Conservation (phyloP, 2,797 vertebrate genomes). For the Halcyon leucocephala region DNA sequence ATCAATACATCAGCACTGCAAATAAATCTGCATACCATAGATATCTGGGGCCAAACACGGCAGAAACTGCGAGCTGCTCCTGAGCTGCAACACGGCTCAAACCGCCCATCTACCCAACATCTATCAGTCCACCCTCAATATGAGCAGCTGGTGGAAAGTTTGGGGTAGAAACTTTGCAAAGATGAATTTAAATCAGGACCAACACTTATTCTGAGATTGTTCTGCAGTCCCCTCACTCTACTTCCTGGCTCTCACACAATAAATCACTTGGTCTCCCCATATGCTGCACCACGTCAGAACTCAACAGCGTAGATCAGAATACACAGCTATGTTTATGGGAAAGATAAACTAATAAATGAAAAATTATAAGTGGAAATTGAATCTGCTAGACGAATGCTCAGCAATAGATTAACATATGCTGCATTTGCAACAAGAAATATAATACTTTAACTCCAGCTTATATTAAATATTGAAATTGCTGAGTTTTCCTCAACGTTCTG, state of each 20-base stretch:
- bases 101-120: background rate
- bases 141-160: background rate
- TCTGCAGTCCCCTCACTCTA: background rate
- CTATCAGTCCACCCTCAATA: background rate
- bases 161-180: background rate
- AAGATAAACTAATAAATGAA: slow-evolving; percentile 71
- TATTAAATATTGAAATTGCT: slow-evolving; percentile 80
- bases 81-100: background rate
- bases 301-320: slow-evolving; percentile 1
- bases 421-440: slow-evolving; percentile 63
- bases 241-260: background rate
- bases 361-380: slow-evolving; percentile 77
- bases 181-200: background rate
- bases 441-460: slow-evolving; percentile 66
- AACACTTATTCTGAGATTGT: background rate
- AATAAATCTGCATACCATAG: background rate
- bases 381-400: slow-evolving; percentile 72
- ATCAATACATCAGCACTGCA: background rate
- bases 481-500: slow-evolving; percentile 66
- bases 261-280: slow-evolving; percentile 24
- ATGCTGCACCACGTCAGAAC: background rate
- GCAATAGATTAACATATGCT: slow-evolving; percentile 76
- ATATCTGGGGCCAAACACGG: background rate
- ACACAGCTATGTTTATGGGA: slow-evolving; percentile 54
- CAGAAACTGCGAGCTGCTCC: background rate